Conservation (phyloP, 2,888 invertebrate genomes). For the Subacronicta megacephala region DNA sequence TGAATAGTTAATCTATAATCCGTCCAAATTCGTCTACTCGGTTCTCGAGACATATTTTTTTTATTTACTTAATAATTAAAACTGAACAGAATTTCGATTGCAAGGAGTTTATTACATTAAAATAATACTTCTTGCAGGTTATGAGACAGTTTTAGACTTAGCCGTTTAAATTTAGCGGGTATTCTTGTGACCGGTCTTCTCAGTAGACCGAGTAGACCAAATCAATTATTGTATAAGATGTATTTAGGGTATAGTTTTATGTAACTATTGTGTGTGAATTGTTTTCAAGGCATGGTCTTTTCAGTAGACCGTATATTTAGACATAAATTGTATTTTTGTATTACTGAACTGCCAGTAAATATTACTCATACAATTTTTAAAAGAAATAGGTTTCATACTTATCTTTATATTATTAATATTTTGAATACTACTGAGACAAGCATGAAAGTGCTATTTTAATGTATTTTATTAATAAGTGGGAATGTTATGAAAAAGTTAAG, state of each 20-base stretch:
- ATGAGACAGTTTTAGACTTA: too few species aligned
- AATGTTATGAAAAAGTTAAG: not conserved
- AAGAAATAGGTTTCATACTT: not conserved
- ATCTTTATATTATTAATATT: too few species aligned
- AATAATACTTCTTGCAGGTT: not conserved
- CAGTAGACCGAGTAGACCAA: slow-evolving; percentile 47
- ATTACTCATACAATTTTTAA: not conserved
- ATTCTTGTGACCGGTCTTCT: slow-evolving; percentile 26
- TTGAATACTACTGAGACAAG: too few species aligned
- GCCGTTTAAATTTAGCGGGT: not conserved
- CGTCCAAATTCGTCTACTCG: slow-evolving; percentile 32
- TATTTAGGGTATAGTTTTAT: slow-evolving; percentile 8
- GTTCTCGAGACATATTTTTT: not conserved
- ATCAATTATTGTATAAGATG: slow-evolving; percentile 13
- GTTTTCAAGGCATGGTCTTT: slow-evolving; percentile 30
- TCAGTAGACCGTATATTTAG: slow-evolving; percentile 27
- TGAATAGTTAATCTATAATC: slow-evolving; percentile 71
- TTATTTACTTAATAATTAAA: too few species aligned
- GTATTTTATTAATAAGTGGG: not conserved
- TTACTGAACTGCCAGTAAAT: slow-evolving; percentile 14
- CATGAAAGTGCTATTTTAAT: not conserved
- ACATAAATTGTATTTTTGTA: slow-evolving; percentile 13
- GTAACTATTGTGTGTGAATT: slow-evolving; percentile 21
- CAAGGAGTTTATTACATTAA: not conserved
- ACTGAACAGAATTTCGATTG: too few species aligned